These are phyloP conservation scores for Pipra filicauda DNA, from an alignment of 2,113 vertebrate species.

Conservation along the genomic window DNA sequence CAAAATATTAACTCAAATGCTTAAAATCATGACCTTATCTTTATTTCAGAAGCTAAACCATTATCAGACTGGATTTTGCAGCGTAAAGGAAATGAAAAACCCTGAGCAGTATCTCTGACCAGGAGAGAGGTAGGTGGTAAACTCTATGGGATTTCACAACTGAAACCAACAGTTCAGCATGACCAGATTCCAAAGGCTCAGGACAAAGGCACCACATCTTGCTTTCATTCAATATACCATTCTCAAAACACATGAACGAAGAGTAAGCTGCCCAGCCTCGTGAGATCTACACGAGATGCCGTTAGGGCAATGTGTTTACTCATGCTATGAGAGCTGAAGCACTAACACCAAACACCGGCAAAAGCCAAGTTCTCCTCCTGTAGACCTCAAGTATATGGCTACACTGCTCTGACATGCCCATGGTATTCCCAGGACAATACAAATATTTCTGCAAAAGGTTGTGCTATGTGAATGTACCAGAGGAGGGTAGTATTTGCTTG, in stretches of 20 bases:
- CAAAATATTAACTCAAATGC: not conserved
- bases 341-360: not conserved
- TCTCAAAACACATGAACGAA: not conserved
- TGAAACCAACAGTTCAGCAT: not conserved
- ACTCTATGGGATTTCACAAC: not conserved
- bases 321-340: not conserved
- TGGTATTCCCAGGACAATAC: not conserved
- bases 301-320: not conserved
- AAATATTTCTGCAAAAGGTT: not conserved
- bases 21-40: not conserved
- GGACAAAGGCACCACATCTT: not conserved
- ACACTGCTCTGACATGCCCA: not conserved
- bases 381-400: not conserved
- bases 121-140: not conserved
- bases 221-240: not conserved
- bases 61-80: not conserved
- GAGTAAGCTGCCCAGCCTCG: not conserved
- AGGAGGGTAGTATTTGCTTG: conserved; percentile 64
- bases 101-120: not conserved
- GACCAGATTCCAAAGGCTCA: not conserved
- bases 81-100: not conserved
- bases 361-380: not conserved
- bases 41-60: not conserved
- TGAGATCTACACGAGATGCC: accelerated
- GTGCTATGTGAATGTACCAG: conserved; percentile 52